Evolutionary conservation across 2,113 vertebrate species (phyloP), one percentile per base, ranked within the genome.

Genomic region (Neomonachus schauinslandi): DNA sequence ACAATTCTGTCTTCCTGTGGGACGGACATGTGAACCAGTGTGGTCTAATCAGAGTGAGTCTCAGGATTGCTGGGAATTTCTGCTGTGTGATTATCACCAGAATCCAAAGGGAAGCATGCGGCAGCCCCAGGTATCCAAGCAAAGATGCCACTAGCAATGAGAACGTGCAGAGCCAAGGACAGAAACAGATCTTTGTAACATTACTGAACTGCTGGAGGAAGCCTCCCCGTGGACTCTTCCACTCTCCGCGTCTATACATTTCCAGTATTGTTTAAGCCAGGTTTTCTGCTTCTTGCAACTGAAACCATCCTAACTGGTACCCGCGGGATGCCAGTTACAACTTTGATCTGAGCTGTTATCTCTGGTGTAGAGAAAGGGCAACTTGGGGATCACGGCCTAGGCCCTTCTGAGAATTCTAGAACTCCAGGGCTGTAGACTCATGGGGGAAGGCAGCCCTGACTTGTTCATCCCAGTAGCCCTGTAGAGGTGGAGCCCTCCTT

Each of bases 201-300:
- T 82, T 33, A 28, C 14, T n/a, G 79, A 98, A 6, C 67, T 49
- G 4, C 79, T 31, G 22, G 33, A 46, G 61, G 82, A 84, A 57
- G 51, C 28, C 39, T 89, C 53, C 3, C 61, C n/a, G 7, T 28
- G 46, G 55, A 13, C 61, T 18, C 42, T 84, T 63, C 59, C 72
- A 36, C 57, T 36, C 57, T 8, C 39, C 46, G 79, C 13, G 4
- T 36, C 67, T 94, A 16, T 61, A 19, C 0, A 55, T 42, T 95
- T 67, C 11, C 46, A 89, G 42, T 11, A 31, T 59, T 76, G 28
- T 74, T 77, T 92, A 79, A 87, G 46, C 67, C 28, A 26, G 19
- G 14, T 85, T 89, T 94, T 87, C 36, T 76, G 5, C 69, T 95
- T 86, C 36, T 92, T 74, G 18, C 24, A 67, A 72, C 24, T 39